Evolutionary conservation across 2,797 vertebrate genomes (phyloP), one percentile per base, ranked within the genome.

Genomic region (Mus minutoides): DNA sequence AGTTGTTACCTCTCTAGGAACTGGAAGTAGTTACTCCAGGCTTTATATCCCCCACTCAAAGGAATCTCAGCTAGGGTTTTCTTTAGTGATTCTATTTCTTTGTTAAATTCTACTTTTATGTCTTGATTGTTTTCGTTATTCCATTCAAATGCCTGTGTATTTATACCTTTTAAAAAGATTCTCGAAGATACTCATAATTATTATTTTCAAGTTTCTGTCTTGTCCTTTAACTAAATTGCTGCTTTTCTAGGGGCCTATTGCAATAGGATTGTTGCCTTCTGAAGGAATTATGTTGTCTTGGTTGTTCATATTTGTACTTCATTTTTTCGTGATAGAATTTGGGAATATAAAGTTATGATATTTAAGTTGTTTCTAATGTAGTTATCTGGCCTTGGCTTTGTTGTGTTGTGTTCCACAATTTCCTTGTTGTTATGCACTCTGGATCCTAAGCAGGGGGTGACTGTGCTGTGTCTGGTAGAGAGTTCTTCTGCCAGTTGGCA

Each of bases 361-460:
- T 26, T 60, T 40, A 7, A 40, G 3, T 3, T 60, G 6, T 58
- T 82, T 82, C 11, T 40, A 24, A 8, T 58, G 7, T 40, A 40
- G n/a, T 82, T n/a, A 29, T 40, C 22, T 60, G 6, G 12, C 2
- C 54, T 82, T 82, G 3, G 29, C 13, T 60, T 82, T 60, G 54
- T 40, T 82, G 22, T 82, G 79, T 40, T 24, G 3, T 26, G 3
- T 58, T 58, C 6, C 3, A 60, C 1, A 6, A 40, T 58, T 82
- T 56, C 4, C 0, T 7, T 79, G 31, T 19, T 37, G 4, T 21
- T 52, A 24, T 37, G 6, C 0, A 16, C n/a, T 17, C 11, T 37
- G 11, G 19, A 14, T 56, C 52, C 34, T 56, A 56, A 37, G 52
- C 52, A 56, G 24, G 0, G 10, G 11, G 34, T 37, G 22, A 12